These are phyloP conservation scores for Emydocephalus ijimae DNA, from an alignment of 2,113 vertebrate species.

Conservation along the genomic window DNA sequence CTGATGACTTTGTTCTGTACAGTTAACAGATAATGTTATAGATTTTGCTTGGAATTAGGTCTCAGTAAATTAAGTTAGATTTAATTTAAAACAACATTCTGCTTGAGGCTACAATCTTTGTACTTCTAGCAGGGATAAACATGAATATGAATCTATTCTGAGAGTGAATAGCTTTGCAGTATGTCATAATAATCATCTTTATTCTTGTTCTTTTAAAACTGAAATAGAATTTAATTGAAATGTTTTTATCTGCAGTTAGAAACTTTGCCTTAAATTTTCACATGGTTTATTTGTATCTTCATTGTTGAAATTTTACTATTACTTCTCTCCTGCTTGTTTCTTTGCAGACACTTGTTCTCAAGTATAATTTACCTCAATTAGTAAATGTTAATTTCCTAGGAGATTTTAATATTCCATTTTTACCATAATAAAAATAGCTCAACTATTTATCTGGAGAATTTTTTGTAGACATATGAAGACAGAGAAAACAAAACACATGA, in stretches of 20 bases:
- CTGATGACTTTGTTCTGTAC: neutral
- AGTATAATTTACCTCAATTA: neutral
- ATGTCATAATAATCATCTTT: neutral
- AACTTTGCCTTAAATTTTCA: neutral
- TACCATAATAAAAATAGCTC: neutral
- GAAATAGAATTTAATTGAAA: neutral
- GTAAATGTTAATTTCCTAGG: neutral
- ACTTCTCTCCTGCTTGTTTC: neutral
- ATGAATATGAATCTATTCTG: neutral
- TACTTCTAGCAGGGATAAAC: neutral
- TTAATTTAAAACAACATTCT: neutral
- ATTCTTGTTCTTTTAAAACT: neutral
- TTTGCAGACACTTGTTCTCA: neutral
- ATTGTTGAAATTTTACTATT: neutral
- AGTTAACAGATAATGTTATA: neutral
- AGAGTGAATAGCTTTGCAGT: neutral
- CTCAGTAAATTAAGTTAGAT: neutral
- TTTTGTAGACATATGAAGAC: neutral
- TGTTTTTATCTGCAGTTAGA: neutral
- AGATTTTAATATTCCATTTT: neutral
- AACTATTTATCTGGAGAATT: neutral
- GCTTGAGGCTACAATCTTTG: neutral
- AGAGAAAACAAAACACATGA: neutral
- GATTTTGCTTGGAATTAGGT: neutral
- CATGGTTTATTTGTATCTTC: neutral